These are phyloP conservation scores for Cyphomyrus plagiostoma DNA, from an alignment of 2,113 vertebrate species.

Conservation along the genomic window DNA sequence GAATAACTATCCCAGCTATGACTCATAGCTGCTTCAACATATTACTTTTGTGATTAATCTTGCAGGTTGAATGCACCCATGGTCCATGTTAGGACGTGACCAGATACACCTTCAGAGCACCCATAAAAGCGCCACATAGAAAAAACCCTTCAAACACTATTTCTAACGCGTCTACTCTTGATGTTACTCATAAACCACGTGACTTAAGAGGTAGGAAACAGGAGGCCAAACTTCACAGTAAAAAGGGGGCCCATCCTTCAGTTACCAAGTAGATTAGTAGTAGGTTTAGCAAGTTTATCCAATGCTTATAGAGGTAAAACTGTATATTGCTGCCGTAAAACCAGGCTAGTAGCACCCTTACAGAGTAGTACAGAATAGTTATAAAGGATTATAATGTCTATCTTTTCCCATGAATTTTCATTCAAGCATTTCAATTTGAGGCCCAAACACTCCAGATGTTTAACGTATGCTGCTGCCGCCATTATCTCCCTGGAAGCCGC, in stretches of 20 bases:
- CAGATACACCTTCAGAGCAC: not conserved
- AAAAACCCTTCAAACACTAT: not conserved
- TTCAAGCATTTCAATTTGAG: not conserved
- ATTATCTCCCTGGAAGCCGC: not conserved
- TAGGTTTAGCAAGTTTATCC: not conserved
- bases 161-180: not conserved
- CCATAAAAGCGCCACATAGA: not conserved
- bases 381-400: not conserved
- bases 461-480: not conserved
- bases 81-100: not conserved
- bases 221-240: not conserved
- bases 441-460: not conserved
- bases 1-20: not conserved
- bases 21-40: not conserved
- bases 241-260: not conserved
- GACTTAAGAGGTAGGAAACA: not conserved
- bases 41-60: not conserved
- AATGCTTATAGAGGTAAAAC: not conserved
- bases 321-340: not conserved
- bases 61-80: not conserved
- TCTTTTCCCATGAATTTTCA: not conserved
- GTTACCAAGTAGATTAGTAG: not conserved
- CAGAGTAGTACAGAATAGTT: not conserved
- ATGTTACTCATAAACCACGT: not conserved
- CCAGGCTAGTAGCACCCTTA: not conserved